Conservation (phyloP, 2,888 invertebrate genomes). For the Pheosia gnoma region DNA sequence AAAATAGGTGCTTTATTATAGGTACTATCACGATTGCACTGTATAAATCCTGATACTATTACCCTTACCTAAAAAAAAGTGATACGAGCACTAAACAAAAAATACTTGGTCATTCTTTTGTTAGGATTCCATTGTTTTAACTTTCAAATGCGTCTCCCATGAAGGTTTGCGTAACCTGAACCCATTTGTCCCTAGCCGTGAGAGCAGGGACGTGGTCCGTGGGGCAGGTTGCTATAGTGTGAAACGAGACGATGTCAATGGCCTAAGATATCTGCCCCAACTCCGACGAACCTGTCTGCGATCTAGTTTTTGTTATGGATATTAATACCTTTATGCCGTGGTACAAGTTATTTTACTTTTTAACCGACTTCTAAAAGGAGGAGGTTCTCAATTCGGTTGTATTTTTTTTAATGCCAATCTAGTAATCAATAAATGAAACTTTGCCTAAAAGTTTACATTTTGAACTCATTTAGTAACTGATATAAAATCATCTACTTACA, state of each 20-base stretch:
- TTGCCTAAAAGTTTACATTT: too few relatives aligned
- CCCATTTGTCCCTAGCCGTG: conserved; percentile 39
- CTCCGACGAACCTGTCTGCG: background rate
- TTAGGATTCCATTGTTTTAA: conserved; percentile 37
- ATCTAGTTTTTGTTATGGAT: background rate
- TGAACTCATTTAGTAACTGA: too few relatives aligned
- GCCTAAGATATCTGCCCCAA: conserved; percentile 13
- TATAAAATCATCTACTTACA: too few relatives aligned
- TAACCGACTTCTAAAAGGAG: too few relatives aligned
- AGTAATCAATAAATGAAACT: too few relatives aligned
- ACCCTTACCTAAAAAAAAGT: conserved; percentile 29
- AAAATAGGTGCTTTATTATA: too few relatives aligned
- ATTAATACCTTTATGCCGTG: background rate
- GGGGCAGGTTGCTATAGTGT: conserved; percentile 25
- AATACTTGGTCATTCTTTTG: conserved; percentile 45
- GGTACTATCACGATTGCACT: conserved; percentile 3
- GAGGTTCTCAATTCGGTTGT: too few relatives aligned
- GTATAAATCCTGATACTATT: conserved; percentile 35
- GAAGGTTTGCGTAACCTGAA: conserved; percentile 48
- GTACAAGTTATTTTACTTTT: background rate
- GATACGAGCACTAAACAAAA: conserved; percentile 37
- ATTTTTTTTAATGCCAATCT: too few relatives aligned
- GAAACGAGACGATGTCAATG: conserved; percentile 37
- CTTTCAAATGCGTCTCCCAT: conserved; percentile 44
- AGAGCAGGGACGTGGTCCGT: conserved; percentile 38